Percentiles rank a stretch among this genome's conserved stretches.
Evolutionary conservation across 2,797 vertebrate species (phyloP).

Genomic region (Phalloptychus januarius): DNA sequence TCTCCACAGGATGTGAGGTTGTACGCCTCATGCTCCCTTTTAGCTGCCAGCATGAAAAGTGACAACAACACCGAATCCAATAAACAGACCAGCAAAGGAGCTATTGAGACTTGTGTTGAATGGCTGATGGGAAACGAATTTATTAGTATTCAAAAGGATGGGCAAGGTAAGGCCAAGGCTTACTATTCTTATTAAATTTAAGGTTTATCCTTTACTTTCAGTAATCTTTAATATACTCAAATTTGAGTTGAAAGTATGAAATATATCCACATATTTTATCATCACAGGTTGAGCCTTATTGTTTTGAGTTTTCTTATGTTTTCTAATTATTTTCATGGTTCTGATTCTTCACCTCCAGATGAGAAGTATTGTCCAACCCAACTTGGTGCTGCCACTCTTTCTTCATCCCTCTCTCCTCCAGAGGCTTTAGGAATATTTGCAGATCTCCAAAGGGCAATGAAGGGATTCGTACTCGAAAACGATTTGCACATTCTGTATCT

Average conservation of each 20-base stretch:
- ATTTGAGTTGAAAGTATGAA: background rate
- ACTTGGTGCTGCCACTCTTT: slow-evolving; percentile 92
- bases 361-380: slow-evolving; percentile 90
- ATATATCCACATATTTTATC: background rate
- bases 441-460: slow-evolving; percentile 97
- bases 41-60: slow-evolving; percentile 85
- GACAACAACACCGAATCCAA: slow-evolving; percentile 44
- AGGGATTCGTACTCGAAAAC: slow-evolving; percentile 96
- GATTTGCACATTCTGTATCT: slow-evolving; percentile 96
- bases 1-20: slow-evolving; percentile 88
- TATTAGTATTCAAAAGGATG: slow-evolving; percentile 84
- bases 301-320: background rate
- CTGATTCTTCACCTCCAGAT: slow-evolving; percentile 56
- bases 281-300: background rate
- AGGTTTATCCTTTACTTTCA: background rate
- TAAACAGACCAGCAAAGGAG: slow-evolving; percentile 70
- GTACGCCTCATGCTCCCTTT: slow-evolving; percentile 91
- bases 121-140: slow-evolving; percentile 97
- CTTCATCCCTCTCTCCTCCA: slow-evolving; percentile 92
- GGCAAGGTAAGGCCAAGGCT: slow-evolving; percentile 44
- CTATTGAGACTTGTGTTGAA: slow-evolving; percentile 88
- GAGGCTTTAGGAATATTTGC: slow-evolving; percentile 96
- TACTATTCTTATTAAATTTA: background rate
- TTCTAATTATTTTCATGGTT: background rate
- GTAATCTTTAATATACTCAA: background rate